Evolutionary conservation across 2,888 invertebrate genomes (phyloP), one percentile per base, ranked within the genome.

Genomic region (Cremastobaeus sp.): DNA sequence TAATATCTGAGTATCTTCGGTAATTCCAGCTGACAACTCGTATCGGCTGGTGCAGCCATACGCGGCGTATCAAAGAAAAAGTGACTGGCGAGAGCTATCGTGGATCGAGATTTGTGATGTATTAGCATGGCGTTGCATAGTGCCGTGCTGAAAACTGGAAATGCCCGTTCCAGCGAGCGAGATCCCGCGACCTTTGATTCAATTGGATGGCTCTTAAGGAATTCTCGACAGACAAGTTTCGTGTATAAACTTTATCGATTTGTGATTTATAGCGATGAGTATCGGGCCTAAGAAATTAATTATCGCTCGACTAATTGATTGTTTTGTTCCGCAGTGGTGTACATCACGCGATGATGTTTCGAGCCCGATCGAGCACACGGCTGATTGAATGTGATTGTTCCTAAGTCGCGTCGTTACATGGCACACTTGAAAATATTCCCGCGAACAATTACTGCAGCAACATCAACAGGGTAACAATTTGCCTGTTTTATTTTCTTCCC

Each of bases 251-350:
- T 76, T 80, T 81, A 82, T 81, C 81, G 79, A 77, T 78, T 78
- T 78, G 77, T 78, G 79, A 80, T 83, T 64, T 70, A 64, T 62
- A 47, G 30, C 28, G n/a, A 21, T 78, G 71, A 77, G 55, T 71
- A 77, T 71, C 77, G 74, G 76, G 76, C 73, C 77, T 74, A 76
- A 78, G 78, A 78, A 79, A 84, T 83, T 83, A 82, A 84, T 84
- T 82, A 81, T 81, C 76, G 76, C 80, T 55, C 21, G 18, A 55
- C 9, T 54, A 47, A 65, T 66, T 66, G 18, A 43, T 43, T 50
- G 25, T 32, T 37, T 35, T 28, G 39, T 15, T 52, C 50, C 20
- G 41, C 32, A 32, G 8, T 32, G 14, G 17, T 54, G 3, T 21
- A 37, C 17, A 21, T 47, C n/a, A 20, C 1, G 14, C 21, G 25